Base-by-base conservation (phyloP, 2,113 vertebrate species). In the Gasterosteus aculeatus region DNA sequence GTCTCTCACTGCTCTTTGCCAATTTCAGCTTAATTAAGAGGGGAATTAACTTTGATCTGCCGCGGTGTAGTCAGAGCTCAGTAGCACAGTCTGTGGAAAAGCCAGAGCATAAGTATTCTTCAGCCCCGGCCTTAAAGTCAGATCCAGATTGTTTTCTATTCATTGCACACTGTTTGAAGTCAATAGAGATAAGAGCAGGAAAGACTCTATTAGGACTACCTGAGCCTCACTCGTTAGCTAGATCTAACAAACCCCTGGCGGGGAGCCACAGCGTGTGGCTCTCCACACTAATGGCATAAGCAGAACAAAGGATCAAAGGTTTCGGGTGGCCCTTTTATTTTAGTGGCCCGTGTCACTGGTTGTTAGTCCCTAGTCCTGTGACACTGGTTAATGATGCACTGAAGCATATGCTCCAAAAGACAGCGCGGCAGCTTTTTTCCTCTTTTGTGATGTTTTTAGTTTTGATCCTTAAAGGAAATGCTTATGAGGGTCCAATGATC, bases 41-140 rank as follows among this genome's bases (percentile, higher is more conserved):
- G 86, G 80, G 92, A 93, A 88, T 91, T 91, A 85, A 91, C 88
- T 92, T 92, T 91, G 85, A 91, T 90, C 89, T 87, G 78, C 76
- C 19, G 56, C 85, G 77, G 81, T 69, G 64, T 73, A 62, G 80
- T 61, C 53, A 56, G 67, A 72, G 74, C 67, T 84, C 10, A 33
- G 63, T 72, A 56, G 84, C 68, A 72, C 79, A 69, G 78, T 76
- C 63, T 69, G 69, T 72, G 69, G 75, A 85, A 83, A 86, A 87
- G 73, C 66, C 67, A 82, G 69, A 72, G 85, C 82, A 75, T 83
- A 90, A 91, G 82, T 77, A 79, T 75, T 78, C 82, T 78, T 92
- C 82, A 86, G 72, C 76, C 69, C 85, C 84, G 72, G 72, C 57
- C 77, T 85, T 74, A 67, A 77, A 87, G 80, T 82, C 85, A 70